These are phyloP conservation scores for Geodia barretti DNA, from an alignment of 37 sponge, comb jelly and placozoan genomes.

Conservation along the genomic window DNA sequence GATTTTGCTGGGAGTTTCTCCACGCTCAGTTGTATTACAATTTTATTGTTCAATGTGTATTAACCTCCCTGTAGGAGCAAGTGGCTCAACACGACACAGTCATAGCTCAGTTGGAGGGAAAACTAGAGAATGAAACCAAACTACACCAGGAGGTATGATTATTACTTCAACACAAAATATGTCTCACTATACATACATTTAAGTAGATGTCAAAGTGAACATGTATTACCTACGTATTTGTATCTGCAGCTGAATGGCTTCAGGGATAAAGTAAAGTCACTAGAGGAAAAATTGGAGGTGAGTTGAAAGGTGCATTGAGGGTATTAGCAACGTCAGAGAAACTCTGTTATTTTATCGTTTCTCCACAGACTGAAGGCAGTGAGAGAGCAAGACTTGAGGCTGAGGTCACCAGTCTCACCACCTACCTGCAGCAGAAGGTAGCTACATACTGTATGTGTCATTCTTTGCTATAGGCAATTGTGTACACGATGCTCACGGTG, in stretches of 20 bases:
- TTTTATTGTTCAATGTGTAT: no score
- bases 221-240: no score
- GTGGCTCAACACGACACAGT: constrained; percentile 12
- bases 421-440: constrained; percentile 37
- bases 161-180: not conserved
- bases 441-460: not conserved
- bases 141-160: constrained; percentile 48
- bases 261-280: not conserved
- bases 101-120: constrained; percentile 50
- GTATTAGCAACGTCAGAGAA: not conserved
- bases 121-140: constrained; percentile 35
- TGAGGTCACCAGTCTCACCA: constrained; percentile 10
- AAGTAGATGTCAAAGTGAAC: no score
- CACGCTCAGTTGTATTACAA: no score
- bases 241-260: not conserved
- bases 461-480: no score
- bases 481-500: no score
- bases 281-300: constrained; percentile 12
- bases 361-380: no score
- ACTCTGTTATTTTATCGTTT: not conserved
- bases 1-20: no score
- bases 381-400: constrained; percentile 8
- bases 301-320: not conserved
- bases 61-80: constrained; percentile 21
- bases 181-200: no score